Percentiles rank a stretch among this genome's conserved stretches.
Conservation (phyloP, 2,888 invertebrate genomes). For the Ptychoptera contaminata region DNA sequence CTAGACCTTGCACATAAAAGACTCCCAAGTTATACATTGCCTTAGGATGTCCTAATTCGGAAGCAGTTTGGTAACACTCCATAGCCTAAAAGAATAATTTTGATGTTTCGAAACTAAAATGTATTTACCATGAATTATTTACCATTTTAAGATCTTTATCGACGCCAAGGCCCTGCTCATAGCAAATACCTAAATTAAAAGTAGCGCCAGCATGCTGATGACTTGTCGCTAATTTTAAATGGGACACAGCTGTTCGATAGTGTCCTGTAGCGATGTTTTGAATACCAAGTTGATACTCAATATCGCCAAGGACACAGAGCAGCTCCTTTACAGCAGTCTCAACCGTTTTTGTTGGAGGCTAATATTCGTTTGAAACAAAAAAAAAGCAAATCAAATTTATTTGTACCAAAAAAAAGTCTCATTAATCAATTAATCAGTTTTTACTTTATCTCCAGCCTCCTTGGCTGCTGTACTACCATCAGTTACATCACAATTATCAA, state of each 20-base stretch:
- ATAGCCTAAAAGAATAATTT: conserved; percentile 37
- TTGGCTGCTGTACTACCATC: too few species aligned
- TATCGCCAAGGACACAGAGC: conserved; percentile 38
- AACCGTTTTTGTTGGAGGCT: conserved; percentile 6
- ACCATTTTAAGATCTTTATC: conserved; percentile 38
- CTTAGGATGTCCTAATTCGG: conserved; percentile 43
- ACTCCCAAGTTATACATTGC: conserved; percentile 56
- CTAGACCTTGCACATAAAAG: conserved; percentile 47
- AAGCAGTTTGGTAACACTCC: conserved; percentile 46
- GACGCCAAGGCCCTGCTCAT: conserved; percentile 51
- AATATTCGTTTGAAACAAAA: background rate
- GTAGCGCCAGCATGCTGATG: conserved; percentile 43
- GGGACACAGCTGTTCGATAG: conserved; percentile 38
- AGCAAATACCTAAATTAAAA: conserved; percentile 52
- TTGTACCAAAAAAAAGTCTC: too few species aligned
- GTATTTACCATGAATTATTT: conserved; percentile 6
- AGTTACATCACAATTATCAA: too few species aligned
- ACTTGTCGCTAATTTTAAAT: conserved; percentile 38
- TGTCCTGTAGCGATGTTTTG: conserved; percentile 41
- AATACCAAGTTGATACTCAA: conserved; percentile 42
- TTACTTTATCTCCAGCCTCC: too few species aligned
- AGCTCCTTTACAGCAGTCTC: conserved; percentile 27
- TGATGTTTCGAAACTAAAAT: conserved; percentile 7
- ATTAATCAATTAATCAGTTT: too few species aligned
- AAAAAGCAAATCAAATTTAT: too few species aligned